These are phyloP conservation scores for Colaptes auratus DNA, from an alignment of 2,113 vertebrate species.

Conservation along the genomic window DNA sequence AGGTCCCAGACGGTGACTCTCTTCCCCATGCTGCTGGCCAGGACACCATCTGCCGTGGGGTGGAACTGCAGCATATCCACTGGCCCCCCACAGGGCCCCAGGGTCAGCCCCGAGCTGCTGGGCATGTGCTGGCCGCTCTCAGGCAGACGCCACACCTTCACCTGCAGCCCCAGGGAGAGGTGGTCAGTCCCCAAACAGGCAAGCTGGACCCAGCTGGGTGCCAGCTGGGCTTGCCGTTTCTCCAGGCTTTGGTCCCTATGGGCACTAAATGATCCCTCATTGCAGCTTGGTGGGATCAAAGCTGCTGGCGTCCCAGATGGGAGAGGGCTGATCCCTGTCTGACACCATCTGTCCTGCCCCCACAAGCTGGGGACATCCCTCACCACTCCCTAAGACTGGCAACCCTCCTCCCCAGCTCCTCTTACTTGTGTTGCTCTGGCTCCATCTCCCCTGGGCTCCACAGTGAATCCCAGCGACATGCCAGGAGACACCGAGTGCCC, in stretches of 20 bases:
- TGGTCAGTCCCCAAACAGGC: background rate
- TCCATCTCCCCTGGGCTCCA: background rate
- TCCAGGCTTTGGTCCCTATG: background rate
- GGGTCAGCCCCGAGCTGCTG: conserved; percentile 58
- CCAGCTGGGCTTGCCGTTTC: background rate
- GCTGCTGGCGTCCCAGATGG: background rate
- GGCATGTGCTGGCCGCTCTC: conserved; percentile 67
- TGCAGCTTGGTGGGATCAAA: fast-evolving
- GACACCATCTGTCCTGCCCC: background rate
- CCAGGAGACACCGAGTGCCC: fast-evolving
- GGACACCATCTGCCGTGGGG: conserved; percentile 81
- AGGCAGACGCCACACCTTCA: conserved; percentile 89
- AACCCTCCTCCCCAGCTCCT: background rate
- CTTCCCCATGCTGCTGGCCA: conserved; percentile 75
- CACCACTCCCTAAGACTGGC: fast-evolving
- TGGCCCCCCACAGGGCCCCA: conserved; percentile 65
- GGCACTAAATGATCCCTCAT: background rate
- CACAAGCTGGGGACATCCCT: background rate
- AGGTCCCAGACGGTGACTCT: conserved; percentile 85
- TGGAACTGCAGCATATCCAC: conserved; percentile 87
- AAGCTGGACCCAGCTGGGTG: background rate
- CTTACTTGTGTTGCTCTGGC: background rate
- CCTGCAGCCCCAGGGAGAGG: conserved; percentile 69
- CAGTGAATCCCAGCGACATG: fast-evolving
- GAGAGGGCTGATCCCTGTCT: background rate